Percentiles rank a stretch among this genome's conserved stretches.
Conservation (phyloP, 2,888 invertebrate species). For the Elegia similella region DNA sequence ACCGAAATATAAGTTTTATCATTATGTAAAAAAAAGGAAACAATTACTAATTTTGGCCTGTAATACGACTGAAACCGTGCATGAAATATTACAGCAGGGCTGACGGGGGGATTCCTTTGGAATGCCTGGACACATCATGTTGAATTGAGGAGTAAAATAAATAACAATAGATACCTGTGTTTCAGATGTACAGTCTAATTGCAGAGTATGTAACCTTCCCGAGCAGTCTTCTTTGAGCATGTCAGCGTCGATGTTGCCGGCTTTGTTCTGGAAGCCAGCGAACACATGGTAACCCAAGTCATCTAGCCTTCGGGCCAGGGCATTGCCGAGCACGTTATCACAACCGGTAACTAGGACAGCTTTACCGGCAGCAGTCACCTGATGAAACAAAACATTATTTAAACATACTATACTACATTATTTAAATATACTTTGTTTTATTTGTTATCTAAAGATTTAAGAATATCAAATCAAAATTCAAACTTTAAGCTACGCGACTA, state of each 20-base stretch:
- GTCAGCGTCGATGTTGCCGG: slow-evolving; percentile 85
- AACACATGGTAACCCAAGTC: slow-evolving; percentile 94
- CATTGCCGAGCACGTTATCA: slow-evolving; percentile 88
- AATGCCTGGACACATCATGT: no score
- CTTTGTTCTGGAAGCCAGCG: slow-evolving; percentile 88
- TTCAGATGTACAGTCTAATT: slow-evolving; percentile 91
- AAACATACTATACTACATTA: no score
- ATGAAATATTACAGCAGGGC: no score
- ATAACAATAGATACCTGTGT: slow-evolving; percentile 71
- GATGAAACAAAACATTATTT: slow-evolving; percentile 17
- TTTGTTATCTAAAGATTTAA: slow-evolving; percentile 7
- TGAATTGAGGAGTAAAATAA: no score
- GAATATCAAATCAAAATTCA: no score
- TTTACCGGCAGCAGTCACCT: slow-evolving; percentile 92
- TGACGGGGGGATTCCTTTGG: no score
- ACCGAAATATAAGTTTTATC: no score
- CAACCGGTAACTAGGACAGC: slow-evolving; percentile 93
- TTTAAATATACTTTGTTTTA: no score
- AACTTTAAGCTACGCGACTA: no score
- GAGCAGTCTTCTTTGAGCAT: slow-evolving; percentile 90
- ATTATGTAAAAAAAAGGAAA: no score
- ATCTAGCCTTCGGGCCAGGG: slow-evolving; percentile 89
- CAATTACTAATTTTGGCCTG: no score
- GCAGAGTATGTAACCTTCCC: slow-evolving; percentile 86
- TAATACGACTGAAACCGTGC: no score